Evolutionary conservation across 2,888 invertebrate genomes (phyloP).

Genomic region (Phengaris alcon): DNA sequence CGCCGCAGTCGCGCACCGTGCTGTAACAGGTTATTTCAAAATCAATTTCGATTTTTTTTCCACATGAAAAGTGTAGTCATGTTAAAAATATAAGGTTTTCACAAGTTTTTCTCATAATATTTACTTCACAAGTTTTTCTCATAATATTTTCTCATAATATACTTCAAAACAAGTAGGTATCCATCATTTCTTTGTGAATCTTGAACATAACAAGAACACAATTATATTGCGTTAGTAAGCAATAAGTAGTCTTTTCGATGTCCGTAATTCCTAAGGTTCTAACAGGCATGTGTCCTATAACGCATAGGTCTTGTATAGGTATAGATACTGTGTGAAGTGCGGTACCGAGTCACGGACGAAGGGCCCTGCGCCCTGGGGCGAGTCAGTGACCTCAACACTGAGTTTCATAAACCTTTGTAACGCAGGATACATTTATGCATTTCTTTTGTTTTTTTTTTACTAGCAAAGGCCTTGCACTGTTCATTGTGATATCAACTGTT

Average conservation of each 20-base stretch:
- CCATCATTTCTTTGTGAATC: background rate
- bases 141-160: too few relatives aligned
- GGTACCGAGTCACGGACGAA: slow-evolving; percentile 6
- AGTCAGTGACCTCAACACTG: slow-evolving; percentile 8
- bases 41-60: too few relatives aligned
- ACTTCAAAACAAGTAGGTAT: background rate
- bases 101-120: too few relatives aligned
- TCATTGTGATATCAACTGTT: background rate
- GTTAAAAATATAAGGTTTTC: too few relatives aligned
- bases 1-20: slow-evolving; percentile 61
- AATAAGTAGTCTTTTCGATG: too few relatives aligned
- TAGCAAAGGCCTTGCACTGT: background rate
- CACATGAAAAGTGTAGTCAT: too few relatives aligned
- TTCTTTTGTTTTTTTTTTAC: background rate
- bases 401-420: slow-evolving; percentile 1
- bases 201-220: background rate
- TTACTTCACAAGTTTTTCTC: too few relatives aligned
- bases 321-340: slow-evolving; percentile 1
- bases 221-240: too few relatives aligned
- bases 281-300: background rate
- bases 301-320: background rate
- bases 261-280: background rate
- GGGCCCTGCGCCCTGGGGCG: background rate
- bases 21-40: slow-evolving; percentile 43
- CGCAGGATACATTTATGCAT: background rate